These are phyloP conservation scores for Rotaria sp. DNA, from an alignment of 2,888 invertebrate species.

Conservation along the genomic window DNA sequence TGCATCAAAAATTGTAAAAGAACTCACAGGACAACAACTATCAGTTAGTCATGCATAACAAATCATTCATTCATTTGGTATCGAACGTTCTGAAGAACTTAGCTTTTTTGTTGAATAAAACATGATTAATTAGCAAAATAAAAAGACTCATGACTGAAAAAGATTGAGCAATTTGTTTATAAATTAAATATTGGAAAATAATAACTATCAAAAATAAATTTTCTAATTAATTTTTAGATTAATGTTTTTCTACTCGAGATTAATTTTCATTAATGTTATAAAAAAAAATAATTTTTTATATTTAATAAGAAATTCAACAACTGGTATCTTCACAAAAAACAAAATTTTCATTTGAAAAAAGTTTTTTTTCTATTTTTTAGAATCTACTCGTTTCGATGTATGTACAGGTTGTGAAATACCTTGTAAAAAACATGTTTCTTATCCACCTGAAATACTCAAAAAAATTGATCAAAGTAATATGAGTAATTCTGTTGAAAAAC, in stretches of 20 bases:
- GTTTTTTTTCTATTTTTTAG: neutral
- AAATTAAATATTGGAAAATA: conserved; percentile 33
- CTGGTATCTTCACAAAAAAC: too few relatives aligned
- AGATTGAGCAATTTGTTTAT: conserved; percentile 91
- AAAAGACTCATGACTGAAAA: conserved; percentile 90
- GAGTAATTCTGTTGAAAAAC: neutral
- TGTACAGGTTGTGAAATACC: conserved; percentile 21
- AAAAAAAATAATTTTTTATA: neutral
- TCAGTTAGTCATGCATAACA: conserved; percentile 79
- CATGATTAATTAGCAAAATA: conserved; percentile 97
- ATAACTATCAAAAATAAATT: neutral
- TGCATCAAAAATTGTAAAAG: conserved; percentile 79
- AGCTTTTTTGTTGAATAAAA: conserved; percentile 98
- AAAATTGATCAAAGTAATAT: neutral
- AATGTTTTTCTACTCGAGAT: neutral
- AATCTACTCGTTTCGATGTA: neutral
- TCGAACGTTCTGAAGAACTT: conserved; percentile 99
- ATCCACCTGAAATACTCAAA: neutral
- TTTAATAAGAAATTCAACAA: too few relatives aligned
- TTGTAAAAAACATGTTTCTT: neutral
- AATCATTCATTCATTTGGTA: conserved; percentile 86
- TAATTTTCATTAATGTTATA: neutral
- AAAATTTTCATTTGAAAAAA: neutral
- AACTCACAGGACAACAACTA: conserved; percentile 94
- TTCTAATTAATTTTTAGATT: neutral